Base-by-base conservation (phyloP, 2,113 vertebrate species). In the Callospermophilus lateralis region DNA sequence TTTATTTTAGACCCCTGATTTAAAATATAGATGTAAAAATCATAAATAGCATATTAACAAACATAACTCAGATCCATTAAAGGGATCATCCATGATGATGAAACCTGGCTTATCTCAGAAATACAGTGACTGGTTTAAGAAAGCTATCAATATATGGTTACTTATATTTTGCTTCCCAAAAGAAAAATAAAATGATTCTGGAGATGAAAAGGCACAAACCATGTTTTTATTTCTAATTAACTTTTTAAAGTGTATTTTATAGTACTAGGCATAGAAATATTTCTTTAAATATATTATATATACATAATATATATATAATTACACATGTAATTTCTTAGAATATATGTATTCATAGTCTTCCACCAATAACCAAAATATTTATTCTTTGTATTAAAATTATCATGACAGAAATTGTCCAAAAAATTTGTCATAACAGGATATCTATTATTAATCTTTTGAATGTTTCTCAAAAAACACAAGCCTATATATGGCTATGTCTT, bases 1-100 rank as follows among this genome's bases (percentile, higher is more conserved):
- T 88, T 77, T 93, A 83, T 72, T 88, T 78, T 93, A 83, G 89
- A 84, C 10, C 17, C 67, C 72, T 88, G 30, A 67, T 51, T n/a
- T 63, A 92, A 37, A 88, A 58, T 51, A 67, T 48, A 63, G 67
- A 81, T 70, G 3, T 68, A 39, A 65, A 83, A 51, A 32, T 91
- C 16, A 20, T 72, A 28, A n/a, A 86, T 63, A 85, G 73, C 73
- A 65, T 39, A 81, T 77, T 77, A 45, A 24, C 61, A 65, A 77
- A 84, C 77, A 32, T 58, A 87, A 73, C 55, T 87, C 72, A 65
- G 68, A 68, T 20, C 24, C 79, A 58, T 84, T 79, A 79, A 91
- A 95, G 65, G 55, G 26, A 78, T 79, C 16, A 73, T 8, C 32
- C 63, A n/a, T 58, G 32, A 51, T 67, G 53, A 48, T 65, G 87